These are phyloP conservation scores for Drosophila funebris DNA, from an alignment of 1,140 invertebrate genomes.

Conservation along the genomic window DNA sequence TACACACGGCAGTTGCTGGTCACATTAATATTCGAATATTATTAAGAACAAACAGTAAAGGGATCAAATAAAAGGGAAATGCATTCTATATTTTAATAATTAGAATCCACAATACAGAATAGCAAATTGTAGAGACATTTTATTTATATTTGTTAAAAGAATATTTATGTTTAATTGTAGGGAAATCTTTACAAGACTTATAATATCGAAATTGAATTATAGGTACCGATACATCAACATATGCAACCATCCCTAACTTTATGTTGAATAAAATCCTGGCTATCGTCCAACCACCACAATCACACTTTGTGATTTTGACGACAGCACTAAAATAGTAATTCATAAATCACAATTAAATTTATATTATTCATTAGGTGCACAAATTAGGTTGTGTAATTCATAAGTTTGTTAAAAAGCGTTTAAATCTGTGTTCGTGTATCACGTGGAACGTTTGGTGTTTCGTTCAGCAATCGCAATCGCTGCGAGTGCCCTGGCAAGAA, in stretches of 20 bases:
- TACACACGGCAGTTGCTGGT: too few species aligned
- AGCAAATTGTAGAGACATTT: too few species aligned
- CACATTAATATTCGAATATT: too few species aligned
- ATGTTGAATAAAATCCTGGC: background rate
- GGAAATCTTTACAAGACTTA: too few species aligned
- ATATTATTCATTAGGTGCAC: conserved; percentile 26
- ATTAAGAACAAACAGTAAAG: too few species aligned
- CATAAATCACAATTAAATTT: conserved; percentile 42
- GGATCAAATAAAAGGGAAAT: too few species aligned
- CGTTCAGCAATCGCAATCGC: conserved; percentile 36
- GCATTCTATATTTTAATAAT: too few species aligned
- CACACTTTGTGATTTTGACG: conserved; percentile 47
- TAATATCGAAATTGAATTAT: too few species aligned
- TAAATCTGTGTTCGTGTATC: conserved; percentile 33
- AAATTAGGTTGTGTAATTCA: conserved; percentile 34
- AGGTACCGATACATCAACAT: background rate
- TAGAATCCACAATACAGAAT: too few species aligned
- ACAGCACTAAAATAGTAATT: conserved; percentile 46
- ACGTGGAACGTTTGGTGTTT: conserved; percentile 66
- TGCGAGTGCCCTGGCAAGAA: conserved; percentile 38
- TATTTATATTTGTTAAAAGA: too few species aligned
- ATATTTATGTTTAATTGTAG: background rate
- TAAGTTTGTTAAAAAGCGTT: conserved; percentile 1
- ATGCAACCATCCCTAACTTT: too few species aligned
- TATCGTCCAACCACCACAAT: conserved; percentile 37